Percentiles rank a stretch among this genome's conserved stretches.
phyloP scores from a whole-genome alignment of 2,113 vertebrate genomes.

The Mobula birostris region DNA sequence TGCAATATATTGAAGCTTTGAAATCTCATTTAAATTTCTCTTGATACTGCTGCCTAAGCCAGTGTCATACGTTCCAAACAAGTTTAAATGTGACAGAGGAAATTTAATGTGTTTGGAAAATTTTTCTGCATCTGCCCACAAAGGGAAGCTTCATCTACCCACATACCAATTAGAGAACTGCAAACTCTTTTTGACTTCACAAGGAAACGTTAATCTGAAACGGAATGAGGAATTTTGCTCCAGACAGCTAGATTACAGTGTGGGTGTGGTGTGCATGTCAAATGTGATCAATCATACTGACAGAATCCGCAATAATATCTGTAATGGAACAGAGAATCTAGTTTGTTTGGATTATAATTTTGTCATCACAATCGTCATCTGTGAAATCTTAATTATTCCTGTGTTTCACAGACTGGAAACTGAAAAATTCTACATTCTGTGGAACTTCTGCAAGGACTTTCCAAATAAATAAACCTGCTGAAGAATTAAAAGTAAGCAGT shows the following conservation, averaged over 20 bases:
- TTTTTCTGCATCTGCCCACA: not conserved
- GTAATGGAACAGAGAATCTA: not conserved
- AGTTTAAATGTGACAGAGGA: not conserved
- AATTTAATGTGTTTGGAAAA: not conserved
- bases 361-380: conserved; percentile 19
- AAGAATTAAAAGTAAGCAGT: not conserved
- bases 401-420: not conserved
- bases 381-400: conserved; percentile 21
- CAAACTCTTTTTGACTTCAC: not conserved
- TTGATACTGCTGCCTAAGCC: not conserved
- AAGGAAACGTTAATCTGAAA: not conserved
- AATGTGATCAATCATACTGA: not conserved
- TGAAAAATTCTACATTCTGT: not conserved
- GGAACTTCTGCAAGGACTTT: not conserved
- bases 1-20: not conserved
- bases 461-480: not conserved
- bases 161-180: not conserved
- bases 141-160: not conserved
- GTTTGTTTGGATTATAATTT: not conserved
- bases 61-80: not conserved
- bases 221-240: not conserved
- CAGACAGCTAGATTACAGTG: not conserved
- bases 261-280: not conserved
- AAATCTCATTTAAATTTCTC: not conserved
- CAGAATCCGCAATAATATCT: not conserved